phyloP scores from a whole-genome alignment of 1,140 invertebrate genomes.

The Cheumatopsyche charites region DNA sequence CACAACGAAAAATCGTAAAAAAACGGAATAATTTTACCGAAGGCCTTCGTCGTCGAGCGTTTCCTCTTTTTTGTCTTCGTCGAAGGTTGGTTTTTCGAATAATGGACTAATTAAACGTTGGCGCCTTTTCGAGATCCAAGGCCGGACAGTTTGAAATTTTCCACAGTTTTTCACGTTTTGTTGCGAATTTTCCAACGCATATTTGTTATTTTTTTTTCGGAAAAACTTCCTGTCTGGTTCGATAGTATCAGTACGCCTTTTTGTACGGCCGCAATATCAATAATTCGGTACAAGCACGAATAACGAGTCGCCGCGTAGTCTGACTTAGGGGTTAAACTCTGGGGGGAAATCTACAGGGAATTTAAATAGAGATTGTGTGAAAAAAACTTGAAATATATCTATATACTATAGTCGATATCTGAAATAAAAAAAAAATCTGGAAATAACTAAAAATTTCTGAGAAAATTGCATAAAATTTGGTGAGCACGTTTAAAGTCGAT shows the following conservation, averaged over 20 bases:
- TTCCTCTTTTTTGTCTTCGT: constrained; percentile 22
- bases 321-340: constrained; percentile 8
- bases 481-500: no score
- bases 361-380: no score
- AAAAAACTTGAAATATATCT: no score
- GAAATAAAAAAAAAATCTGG: no score
- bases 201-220: no score
- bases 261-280: constrained; percentile 29
- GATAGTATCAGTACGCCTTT: constrained; percentile 33
- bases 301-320: constrained; percentile 34
- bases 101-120: constrained; percentile 18
- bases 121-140: neutral
- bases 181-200: no score
- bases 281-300: constrained; percentile 33
- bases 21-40: neutral
- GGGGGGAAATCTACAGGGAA: constrained; percentile 3
- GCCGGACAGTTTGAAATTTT: no score
- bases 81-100: constrained; percentile 15
- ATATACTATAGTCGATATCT: no score
- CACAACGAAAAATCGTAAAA: no score
- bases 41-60: constrained; percentile 9
- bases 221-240: constrained; percentile 22
- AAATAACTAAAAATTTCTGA: no score
- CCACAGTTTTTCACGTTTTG: no score
- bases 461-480: no score